A percentile compares a stretch with the other conserved stretches of the same genome.
These are phyloP conservation scores for Thecocarcelia acutangulata DNA, from an alignment of 2,888 invertebrate species.

Conservation along the genomic window DNA sequence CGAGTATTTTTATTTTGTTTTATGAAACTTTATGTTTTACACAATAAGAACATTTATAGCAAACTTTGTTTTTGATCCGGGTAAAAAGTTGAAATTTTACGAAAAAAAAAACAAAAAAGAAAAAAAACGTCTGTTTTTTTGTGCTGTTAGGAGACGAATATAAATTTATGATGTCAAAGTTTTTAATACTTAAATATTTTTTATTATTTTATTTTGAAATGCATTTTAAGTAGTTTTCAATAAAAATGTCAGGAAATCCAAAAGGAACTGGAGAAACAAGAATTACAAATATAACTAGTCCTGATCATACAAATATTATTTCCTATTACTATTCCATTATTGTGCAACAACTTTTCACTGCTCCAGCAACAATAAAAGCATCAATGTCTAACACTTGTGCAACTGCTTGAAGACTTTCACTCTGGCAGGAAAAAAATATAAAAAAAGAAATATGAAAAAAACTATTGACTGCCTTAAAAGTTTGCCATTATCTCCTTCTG, in stretches of 20 bases:
- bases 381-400: slow-evolving; percentile 57
- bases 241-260: slow-evolving; percentile 72
- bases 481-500: not conserved
- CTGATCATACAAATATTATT: slow-evolving; percentile 50
- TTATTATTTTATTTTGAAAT: slow-evolving; percentile 36
- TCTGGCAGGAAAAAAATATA: not conserved
- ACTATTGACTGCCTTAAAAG: slow-evolving; percentile 36
- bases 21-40: slow-evolving; percentile 38
- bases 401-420: slow-evolving; percentile 18
- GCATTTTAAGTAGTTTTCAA: slow-evolving; percentile 71
- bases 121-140: slow-evolving; percentile 23
- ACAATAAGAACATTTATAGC: slow-evolving; percentile 47
- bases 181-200: slow-evolving; percentile 36
- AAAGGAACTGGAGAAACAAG: slow-evolving; percentile 3
- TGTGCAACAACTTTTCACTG: slow-evolving; percentile 35
- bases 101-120: slow-evolving; percentile 18
- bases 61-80: slow-evolving; percentile 48
- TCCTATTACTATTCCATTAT: slow-evolving; percentile 20
- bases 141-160: slow-evolving; percentile 7
- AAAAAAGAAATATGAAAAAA: too few species aligned
- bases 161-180: slow-evolving; percentile 65
- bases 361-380: slow-evolving; percentile 54
- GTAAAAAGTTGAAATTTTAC: slow-evolving; percentile 28
- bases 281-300: slow-evolving; percentile 49
- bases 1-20: slow-evolving; percentile 17